Evolutionary conservation across 2,797 vertebrate genomes (phyloP).

Genomic region (Crocidura indochinensis): DNA sequence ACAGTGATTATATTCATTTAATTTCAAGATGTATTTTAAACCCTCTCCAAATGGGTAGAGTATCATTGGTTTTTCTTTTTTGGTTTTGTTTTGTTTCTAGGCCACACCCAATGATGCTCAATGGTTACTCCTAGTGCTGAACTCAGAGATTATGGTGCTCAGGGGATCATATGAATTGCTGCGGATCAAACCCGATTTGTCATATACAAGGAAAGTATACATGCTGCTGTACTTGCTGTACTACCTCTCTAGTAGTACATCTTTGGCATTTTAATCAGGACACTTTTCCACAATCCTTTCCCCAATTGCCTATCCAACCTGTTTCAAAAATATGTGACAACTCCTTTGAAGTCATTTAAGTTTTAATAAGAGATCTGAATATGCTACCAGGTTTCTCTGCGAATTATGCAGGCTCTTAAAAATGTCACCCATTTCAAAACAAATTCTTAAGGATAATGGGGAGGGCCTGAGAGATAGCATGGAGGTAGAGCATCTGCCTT

Average conservation of each 20-base stretch:
- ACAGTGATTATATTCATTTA: not conserved
- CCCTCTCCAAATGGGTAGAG: not conserved
- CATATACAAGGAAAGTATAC: too few species aligned
- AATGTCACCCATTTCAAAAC: not conserved
- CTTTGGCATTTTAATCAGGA: not conserved
- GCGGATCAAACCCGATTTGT: too few species aligned
- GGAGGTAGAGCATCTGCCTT: too few species aligned
- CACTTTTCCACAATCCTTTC: not conserved
- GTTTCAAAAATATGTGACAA: not conserved
- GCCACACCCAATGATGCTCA: too few species aligned
- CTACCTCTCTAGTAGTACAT: too few species aligned
- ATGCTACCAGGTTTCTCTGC: not conserved
- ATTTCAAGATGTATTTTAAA: conserved; percentile 24
- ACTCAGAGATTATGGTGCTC: too few species aligned
- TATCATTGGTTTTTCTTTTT: too few species aligned
- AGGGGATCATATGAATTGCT: too few species aligned
- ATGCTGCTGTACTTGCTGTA: too few species aligned
- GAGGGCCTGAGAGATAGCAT: too few species aligned
- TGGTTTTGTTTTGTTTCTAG: too few species aligned
- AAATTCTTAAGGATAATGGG: conserved; percentile 28
- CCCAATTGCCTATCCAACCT: not conserved
- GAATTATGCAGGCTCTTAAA: not conserved
- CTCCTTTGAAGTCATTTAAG: not conserved
- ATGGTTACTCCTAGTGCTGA: too few species aligned
- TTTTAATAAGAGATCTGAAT: conserved; percentile 3